A percentile compares a stretch with the other conserved stretches of the same genome.
Evolutionary conservation across 2,113 vertebrate genomes (phyloP).

Genomic region (Archocentrus centrarchus): DNA sequence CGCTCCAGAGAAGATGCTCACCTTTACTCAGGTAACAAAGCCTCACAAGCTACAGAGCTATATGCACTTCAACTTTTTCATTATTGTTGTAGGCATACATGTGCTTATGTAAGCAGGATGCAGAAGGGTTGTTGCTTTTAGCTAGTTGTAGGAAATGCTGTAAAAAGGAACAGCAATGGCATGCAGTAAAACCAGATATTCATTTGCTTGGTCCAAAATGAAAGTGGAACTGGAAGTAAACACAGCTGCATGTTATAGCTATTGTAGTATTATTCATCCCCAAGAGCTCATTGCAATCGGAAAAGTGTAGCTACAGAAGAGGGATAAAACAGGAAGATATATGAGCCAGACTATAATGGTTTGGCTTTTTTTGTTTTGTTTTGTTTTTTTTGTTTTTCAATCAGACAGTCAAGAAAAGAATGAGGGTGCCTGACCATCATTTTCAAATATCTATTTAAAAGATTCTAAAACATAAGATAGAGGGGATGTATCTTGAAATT

Average conservation of each 20-base stretch:
- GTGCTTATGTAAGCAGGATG: background rate
- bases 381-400: too few relatives aligned
- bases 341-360: too few relatives aligned
- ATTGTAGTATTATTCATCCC: background rate
- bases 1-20: constrained; percentile 83
- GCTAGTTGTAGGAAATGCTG: background rate
- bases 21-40: constrained; percentile 82
- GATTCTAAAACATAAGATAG: background rate
- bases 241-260: background rate
- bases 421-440: background rate
- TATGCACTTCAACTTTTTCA: background rate
- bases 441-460: background rate
- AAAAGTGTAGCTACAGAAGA: too few relatives aligned
- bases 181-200: background rate
- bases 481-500: background rate
- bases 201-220: background rate
- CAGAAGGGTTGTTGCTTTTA: background rate
- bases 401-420: background rate
- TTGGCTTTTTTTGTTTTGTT: background rate
- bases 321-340: background rate
- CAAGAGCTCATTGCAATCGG: too few relatives aligned
- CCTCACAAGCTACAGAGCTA: background rate
- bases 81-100: background rate
- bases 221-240: constrained; percentile 1
- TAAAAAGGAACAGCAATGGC: background rate